These are phyloP conservation scores for Tetragonula clypearis DNA, from an alignment of 1,140 invertebrate species.

Conservation along the genomic window DNA sequence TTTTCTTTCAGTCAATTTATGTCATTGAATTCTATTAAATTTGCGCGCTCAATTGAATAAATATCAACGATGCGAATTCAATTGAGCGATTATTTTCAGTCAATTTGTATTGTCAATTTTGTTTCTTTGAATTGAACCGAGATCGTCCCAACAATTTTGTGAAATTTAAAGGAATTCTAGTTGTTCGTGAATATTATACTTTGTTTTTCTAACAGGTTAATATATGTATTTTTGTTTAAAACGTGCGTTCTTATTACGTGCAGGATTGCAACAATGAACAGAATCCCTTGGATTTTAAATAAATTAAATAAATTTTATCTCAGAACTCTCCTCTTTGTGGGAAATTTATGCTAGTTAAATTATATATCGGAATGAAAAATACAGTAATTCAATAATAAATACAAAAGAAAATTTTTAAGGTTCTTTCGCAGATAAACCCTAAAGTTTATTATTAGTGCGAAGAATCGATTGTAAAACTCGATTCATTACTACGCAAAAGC, in stretches of 20 bases:
- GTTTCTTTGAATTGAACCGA: too few species aligned
- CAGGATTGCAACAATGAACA: neutral
- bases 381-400: neutral
- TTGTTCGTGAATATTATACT: too few species aligned
- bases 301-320: neutral
- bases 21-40: too few species aligned
- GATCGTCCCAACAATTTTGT: too few species aligned
- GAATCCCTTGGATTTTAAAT: neutral
- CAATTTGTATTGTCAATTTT: too few species aligned
- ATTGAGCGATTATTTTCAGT: too few species aligned
- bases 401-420: neutral
- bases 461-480: neutral
- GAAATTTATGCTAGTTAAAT: neutral
- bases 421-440: neutral
- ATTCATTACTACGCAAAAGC: too few species aligned
- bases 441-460: neutral
- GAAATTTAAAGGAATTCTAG: too few species aligned
- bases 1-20: too few species aligned
- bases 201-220: too few species aligned
- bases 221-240: neutral
- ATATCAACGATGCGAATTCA: too few species aligned
- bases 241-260: neutral
- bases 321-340: neutral
- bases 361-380: neutral
- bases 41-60: too few species aligned